Percentiles rank a stretch among this genome's conserved stretches.
phyloP scores from a whole-genome alignment of 2,797 vertebrate genomes.

The Darevskia nairensis region DNA sequence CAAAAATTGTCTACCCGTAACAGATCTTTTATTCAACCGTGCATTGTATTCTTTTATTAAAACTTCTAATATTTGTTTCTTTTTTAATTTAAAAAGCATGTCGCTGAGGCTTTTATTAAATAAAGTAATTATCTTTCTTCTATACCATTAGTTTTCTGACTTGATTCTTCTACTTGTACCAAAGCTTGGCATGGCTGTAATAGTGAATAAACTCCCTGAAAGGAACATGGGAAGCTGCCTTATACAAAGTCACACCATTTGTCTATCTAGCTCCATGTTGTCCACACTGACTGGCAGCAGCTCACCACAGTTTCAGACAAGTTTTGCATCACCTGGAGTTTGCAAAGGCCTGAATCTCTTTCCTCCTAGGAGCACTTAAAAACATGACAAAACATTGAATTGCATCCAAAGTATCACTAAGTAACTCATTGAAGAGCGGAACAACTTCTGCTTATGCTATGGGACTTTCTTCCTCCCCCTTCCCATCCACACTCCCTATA shows the following conservation, averaged over 20 bases:
- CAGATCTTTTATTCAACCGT: neutral
- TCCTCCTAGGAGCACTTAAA: neutral
- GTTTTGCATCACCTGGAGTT: too few species aligned
- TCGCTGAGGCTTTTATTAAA: neutral
- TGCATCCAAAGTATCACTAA: too few species aligned
- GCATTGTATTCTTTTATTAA: constrained; percentile 1
- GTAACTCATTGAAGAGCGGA: too few species aligned
- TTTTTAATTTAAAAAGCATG: neutral
- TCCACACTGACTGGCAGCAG: neutral
- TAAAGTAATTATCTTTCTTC: neutral
- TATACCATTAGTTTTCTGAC: neutral
- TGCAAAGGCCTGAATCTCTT: neutral
- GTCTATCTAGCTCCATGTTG: too few species aligned
- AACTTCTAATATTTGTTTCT: neutral
- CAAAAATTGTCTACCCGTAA: neutral
- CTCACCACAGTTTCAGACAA: neutral
- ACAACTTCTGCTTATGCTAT: too few species aligned
- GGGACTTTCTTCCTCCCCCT: too few species aligned
- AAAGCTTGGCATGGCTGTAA: neutral
- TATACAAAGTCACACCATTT: too few species aligned
- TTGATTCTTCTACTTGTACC: neutral
- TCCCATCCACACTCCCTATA: too few species aligned
- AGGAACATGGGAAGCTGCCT: neutral
- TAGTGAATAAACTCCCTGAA: neutral
- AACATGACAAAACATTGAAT: neutral